These are phyloP conservation scores for Aphodius sticticus DNA, from an alignment of 2,888 invertebrate species.

Conservation along the genomic window DNA sequence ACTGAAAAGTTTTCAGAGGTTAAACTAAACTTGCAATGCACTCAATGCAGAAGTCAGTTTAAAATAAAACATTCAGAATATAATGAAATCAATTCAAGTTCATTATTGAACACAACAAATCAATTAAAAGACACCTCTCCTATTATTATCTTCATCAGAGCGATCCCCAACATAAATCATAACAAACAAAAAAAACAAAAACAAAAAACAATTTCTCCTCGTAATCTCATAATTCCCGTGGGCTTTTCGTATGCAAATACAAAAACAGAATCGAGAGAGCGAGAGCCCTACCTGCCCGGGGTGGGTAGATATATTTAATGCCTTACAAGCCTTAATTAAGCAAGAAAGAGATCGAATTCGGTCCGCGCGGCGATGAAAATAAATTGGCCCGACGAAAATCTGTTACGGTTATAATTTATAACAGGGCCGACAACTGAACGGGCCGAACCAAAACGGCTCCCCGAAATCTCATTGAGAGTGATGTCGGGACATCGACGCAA, in stretches of 20 bases:
- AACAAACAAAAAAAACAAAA: not conserved
- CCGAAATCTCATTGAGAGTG: not conserved
- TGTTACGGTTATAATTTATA: conserved; percentile 18
- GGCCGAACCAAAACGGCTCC: conserved; percentile 5
- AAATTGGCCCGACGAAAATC: conserved; percentile 23
- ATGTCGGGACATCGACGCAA: not conserved
- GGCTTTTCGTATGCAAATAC: not conserved
- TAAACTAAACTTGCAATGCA: no score
- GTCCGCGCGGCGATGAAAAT: conserved; percentile 12
- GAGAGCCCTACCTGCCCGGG: conserved; percentile 13
- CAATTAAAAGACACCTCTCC: no score
- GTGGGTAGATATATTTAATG: conserved; percentile 18
- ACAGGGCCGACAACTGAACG: conserved; percentile 6
- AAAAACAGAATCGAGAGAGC: not conserved
- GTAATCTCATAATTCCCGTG: not conserved
- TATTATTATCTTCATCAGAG: no score
- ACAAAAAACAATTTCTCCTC: not conserved
- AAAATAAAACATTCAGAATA: no score
- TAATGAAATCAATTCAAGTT: no score
- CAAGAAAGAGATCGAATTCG: conserved; percentile 21
- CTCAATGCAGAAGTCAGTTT: no score
- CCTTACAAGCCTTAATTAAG: conserved; percentile 21
- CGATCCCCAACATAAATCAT: not conserved
- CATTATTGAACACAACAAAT: no score
- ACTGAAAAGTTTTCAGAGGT: no score